Evolutionary conservation across 2,113 vertebrate genomes (phyloP), one percentile per base, ranked within the genome.

Genomic region (Callaeas wilsoni): DNA sequence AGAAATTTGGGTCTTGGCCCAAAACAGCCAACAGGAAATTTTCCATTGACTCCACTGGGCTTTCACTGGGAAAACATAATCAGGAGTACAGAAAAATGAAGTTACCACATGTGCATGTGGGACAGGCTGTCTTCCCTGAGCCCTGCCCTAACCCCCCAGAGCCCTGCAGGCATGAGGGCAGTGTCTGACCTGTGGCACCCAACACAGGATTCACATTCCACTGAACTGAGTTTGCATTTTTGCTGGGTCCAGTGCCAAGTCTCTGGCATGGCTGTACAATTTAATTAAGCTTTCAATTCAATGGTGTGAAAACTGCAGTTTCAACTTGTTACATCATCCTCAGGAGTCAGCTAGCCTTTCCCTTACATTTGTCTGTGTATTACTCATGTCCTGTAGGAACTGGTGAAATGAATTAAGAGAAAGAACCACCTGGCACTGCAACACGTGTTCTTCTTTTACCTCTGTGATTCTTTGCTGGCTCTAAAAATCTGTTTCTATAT

Each of bases 61-160:
- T 88, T 77, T 80, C 44, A n/a, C 29, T 50, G 33, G 57, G 71
- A 50, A 82, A 71, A 39, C 30, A 42, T 22, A 20, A 16, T 78
- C 70, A 69, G 44, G 27, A 60, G 44, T 19, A 74, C 5, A 29
- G 52, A 67, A 75, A 63, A 19, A 8, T 13, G 26, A 32, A 76
- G 41, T 52, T 84, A 14, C 19, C 44, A 7, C 1, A 0, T 35
- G 33, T 60, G 41, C 19, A 4, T 4, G 33, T 32, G 47, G 67
- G 67, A 14, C 32, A 52, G 53, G 3, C 9, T 35, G 14, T 47
- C 21, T 35, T 35, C 59, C 30, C 59, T 27, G n/a, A 21, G 57
- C 21, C 17, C 56, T 50, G 12, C 16, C 32, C 63, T 17, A 19
- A 17, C 32, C 35, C 70, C 26, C 27, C 0, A 0, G 20, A 56